Evolutionary conservation across 2,888 invertebrate genomes (phyloP), one percentile per base, ranked within the genome.

Genomic region (Pedicia rivosa): DNA sequence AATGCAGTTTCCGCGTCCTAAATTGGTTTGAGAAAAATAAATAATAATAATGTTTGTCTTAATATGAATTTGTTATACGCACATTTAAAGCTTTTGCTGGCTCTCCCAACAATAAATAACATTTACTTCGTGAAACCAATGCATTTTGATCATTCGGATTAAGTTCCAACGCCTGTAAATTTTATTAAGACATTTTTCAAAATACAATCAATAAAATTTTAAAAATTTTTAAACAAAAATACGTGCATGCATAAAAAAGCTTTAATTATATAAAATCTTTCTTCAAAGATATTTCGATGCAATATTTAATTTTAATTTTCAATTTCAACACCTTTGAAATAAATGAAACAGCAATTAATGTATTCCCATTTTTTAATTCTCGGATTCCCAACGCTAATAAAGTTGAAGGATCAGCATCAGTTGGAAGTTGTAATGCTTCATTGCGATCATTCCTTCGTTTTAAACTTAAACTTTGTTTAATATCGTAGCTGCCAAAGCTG

Each of bases 111-210:
- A 87, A 67, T 16, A 92, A 66, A 55, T 83, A 78, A 56, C 94
- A 94, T 56, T 81, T 83, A 55, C 91, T 88, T 37, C 92, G 72
- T 1, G 88, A 79, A 7, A 92, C 82, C 44, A 91, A 66, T 0
- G 88, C 87, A 45, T 80, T 79, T 48, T 82, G 81, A 50, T 92
- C 87, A 42, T 73, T 74, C 12, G 80, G 78, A 48, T 84, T 83
- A 38, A 91, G 58, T 47, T 91, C 88, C 42, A 92, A 65, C 2
- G 92, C 90, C 88, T 88, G 64, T 12, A 70, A 70, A 22, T 17
- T 20, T 15, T 13, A 20, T 19, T 5, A 14, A 14, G 19, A 13
- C 12, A 15, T 12, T 32, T 32, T 19, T 13, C 19, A 12, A 17
- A 34, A 20, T 34, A 12, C 9, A 31, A 31, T 17, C 8, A 12